A percentile compares a stretch with the other conserved stretches of the same genome.
phyloP scores from a whole-genome alignment of 1,140 invertebrate genomes.

The Drosophila quadrilineata region DNA sequence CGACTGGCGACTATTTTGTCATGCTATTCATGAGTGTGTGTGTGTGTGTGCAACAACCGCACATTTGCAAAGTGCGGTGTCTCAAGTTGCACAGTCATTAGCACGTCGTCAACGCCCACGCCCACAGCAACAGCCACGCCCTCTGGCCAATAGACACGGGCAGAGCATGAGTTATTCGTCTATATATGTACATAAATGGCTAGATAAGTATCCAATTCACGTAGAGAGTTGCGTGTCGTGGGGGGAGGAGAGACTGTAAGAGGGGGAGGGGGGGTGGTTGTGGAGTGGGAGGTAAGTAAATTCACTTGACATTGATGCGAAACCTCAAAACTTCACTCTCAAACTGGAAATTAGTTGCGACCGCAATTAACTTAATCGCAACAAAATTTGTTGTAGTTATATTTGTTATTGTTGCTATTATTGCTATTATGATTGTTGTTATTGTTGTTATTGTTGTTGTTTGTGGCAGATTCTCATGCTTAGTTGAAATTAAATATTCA shows the following conservation, averaged over 20 bases:
- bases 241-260: background rate
- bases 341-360: slow-evolving; percentile 45
- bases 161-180: too few species aligned
- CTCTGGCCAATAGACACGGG: too few species aligned
- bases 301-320: slow-evolving; percentile 54
- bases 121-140: too few species aligned
- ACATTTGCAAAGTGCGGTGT: too few species aligned
- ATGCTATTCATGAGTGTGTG: too few species aligned
- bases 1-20: background rate
- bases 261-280: background rate
- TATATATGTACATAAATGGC: too few species aligned
- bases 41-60: too few species aligned
- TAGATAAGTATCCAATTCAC: slow-evolving; percentile 42
- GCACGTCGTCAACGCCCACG: too few species aligned
- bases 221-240: slow-evolving; percentile 24
- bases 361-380: slow-evolving; percentile 63
- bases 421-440: background rate
- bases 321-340: slow-evolving; percentile 9
- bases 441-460: background rate
- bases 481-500: slow-evolving; percentile 37
- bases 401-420: background rate
- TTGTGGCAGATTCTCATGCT: slow-evolving; percentile 33
- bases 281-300: background rate
- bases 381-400: slow-evolving; percentile 5
- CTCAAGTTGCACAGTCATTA: too few species aligned